Evolutionary conservation across 2,113 vertebrate genomes (phyloP).

Genomic region (Misgurnus mizolepis): DNA sequence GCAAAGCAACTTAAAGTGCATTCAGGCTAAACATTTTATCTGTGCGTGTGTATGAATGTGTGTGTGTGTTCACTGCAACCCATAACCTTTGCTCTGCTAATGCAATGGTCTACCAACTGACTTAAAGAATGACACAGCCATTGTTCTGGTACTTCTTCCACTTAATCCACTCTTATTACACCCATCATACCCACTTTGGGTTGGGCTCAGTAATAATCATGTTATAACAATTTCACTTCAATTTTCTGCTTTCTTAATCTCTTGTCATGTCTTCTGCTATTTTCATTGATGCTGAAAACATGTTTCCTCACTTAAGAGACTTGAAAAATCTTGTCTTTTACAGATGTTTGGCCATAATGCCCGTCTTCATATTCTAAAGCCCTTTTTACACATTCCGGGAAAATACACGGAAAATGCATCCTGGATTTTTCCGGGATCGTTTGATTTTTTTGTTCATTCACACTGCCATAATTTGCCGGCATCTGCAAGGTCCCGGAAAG

Average conservation of each 20-base stretch:
- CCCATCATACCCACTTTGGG: constrained; percentile 1
- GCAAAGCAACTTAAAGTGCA: too few species aligned
- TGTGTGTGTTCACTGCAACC: too few species aligned
- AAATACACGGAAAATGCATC: too few species aligned
- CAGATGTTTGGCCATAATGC: constrained; percentile 16
- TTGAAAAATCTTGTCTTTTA: constrained; percentile 34
- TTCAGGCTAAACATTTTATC: too few species aligned
- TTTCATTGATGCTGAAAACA: constrained; percentile 11
- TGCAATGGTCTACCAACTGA: too few species aligned
- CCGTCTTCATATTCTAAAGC: background rate
- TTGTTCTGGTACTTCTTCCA: background rate
- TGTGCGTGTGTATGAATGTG: too few species aligned
- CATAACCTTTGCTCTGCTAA: too few species aligned
- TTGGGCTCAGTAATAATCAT: constrained; percentile 15
- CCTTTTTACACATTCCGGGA: too few species aligned
- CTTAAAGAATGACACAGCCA: background rate
- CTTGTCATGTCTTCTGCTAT: background rate
- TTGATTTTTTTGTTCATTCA: too few species aligned
- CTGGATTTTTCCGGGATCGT: too few species aligned
- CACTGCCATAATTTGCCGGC: too few species aligned
- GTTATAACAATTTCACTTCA: constrained; percentile 10
- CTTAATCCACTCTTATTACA: constrained; percentile 5
- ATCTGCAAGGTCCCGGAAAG: too few species aligned
- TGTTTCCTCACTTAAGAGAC: constrained; percentile 7
- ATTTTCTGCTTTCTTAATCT: constrained; percentile 2